Conservation (phyloP, 2,888 invertebrate genomes). For the Acleris holmiana region DNA sequence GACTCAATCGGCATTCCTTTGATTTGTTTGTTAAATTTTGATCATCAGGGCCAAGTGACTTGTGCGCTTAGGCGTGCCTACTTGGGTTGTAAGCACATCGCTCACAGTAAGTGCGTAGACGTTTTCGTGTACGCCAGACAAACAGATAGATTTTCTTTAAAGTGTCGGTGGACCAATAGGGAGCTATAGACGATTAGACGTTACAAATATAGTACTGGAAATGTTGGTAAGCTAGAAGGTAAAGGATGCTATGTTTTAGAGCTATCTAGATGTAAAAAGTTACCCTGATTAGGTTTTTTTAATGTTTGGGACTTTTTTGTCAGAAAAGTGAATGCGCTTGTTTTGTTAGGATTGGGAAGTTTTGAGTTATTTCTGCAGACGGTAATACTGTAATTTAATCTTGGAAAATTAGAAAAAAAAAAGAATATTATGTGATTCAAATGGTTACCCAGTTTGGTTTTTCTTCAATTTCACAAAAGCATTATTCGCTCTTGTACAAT, state of each 20-base stretch:
- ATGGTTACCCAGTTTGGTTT: too few relatives aligned
- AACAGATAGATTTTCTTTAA: constrained; percentile 43
- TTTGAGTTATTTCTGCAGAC: too few relatives aligned
- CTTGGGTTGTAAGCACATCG: constrained; percentile 83
- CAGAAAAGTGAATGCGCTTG: background rate
- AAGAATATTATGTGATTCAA: too few relatives aligned
- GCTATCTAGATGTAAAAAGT: constrained; percentile 39
- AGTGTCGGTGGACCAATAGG: constrained; percentile 48
- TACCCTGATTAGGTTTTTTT: constrained; percentile 21
- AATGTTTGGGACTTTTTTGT: constrained; percentile 13
- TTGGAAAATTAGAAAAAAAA: too few relatives aligned
- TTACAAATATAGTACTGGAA: constrained; percentile 40
- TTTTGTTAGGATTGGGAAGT: too few relatives aligned
- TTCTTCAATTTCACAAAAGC: too few relatives aligned
- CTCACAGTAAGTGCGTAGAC: constrained; percentile 83
- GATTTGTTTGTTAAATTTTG: constrained; percentile 41
- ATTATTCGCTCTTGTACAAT: too few relatives aligned
- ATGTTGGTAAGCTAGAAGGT: constrained; percentile 40
- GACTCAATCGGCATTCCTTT: constrained; percentile 12
- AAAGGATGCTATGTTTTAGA: constrained; percentile 40
- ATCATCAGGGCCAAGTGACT: constrained; percentile 81
- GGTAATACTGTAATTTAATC: too few relatives aligned
- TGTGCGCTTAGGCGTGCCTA: constrained; percentile 81
- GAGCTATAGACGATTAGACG: constrained; percentile 52
- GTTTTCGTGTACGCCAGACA: constrained; percentile 42